phyloP scores from a whole-genome alignment of 2,797 vertebrate genomes.

The Spheniscus humboldti region DNA sequence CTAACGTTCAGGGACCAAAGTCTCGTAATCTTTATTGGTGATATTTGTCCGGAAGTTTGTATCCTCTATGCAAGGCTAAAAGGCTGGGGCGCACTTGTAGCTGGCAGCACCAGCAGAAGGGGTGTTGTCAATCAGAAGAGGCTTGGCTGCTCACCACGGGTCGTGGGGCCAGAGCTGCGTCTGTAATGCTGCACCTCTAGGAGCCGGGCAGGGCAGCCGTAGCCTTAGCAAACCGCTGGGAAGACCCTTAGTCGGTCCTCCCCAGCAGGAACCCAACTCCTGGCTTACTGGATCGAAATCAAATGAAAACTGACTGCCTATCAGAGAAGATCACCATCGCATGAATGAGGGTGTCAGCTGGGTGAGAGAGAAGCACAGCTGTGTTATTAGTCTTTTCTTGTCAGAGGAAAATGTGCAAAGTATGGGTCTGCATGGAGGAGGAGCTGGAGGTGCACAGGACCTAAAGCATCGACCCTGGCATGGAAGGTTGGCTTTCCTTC shows the following conservation, averaged over 20 bases:
- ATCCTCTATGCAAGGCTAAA: not conserved
- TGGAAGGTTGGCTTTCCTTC: not conserved
- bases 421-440: not conserved
- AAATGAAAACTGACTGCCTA: not conserved
- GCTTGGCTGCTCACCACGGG: not conserved
- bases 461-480: fast-evolving
- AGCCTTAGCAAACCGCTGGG: not conserved
- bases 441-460: not conserved
- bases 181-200: not conserved
- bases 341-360: not conserved
- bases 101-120: not conserved
- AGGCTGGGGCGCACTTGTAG: not conserved
- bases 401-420: not conserved
- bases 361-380: not conserved
- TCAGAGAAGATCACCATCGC: not conserved
- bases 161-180: fast-evolving
- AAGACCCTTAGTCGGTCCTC: not conserved
- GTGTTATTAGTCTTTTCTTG: not conserved
- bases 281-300: not conserved
- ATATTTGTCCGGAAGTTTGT: not conserved
- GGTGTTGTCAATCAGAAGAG: not conserved
- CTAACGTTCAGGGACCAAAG: not conserved
- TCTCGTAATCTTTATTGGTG: not conserved
- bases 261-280: not conserved
- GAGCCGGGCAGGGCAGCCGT: not conserved